Evolutionary conservation across 2,113 vertebrate species (phyloP).

Genomic region (Garra rufa): DNA sequence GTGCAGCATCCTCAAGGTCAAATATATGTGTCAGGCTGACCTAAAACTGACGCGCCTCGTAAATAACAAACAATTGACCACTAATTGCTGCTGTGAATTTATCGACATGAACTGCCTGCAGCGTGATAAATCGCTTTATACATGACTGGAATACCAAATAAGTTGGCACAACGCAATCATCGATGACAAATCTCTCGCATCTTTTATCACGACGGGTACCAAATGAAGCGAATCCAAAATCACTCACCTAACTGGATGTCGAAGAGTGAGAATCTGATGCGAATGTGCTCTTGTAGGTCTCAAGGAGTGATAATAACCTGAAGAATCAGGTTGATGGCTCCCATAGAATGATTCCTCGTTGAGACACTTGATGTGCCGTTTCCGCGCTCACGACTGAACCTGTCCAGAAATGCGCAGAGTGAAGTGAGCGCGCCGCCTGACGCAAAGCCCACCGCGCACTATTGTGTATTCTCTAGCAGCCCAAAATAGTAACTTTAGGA

Average conservation of each 20-base stretch:
- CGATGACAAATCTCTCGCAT: not conserved
- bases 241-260: constrained; percentile 42
- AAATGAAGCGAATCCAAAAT: not conserved
- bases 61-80: not conserved
- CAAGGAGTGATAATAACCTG: not conserved
- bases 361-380: constrained; percentile 18
- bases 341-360: constrained; percentile 3
- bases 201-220: not conserved
- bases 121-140: not conserved
- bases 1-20: constrained; percentile 60
- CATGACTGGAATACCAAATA: constrained; percentile 19
- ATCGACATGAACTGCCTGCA: not conserved
- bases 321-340: not conserved
- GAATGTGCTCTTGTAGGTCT: constrained; percentile 1
- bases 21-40: constrained; percentile 51
- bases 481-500: constrained; percentile 55
- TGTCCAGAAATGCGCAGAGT: constrained; percentile 41
- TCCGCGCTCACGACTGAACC: constrained; percentile 38
- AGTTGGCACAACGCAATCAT: not conserved
- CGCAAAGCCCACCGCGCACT: constrained; percentile 41
- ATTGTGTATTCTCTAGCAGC: constrained; percentile 52
- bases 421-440: constrained; percentile 31
- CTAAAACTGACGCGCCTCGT: constrained; percentile 11
- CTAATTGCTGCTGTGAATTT: not conserved
- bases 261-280: not conserved